phyloP scores from a whole-genome alignment of 2,113 vertebrate species.

The Abramis brama region DNA sequence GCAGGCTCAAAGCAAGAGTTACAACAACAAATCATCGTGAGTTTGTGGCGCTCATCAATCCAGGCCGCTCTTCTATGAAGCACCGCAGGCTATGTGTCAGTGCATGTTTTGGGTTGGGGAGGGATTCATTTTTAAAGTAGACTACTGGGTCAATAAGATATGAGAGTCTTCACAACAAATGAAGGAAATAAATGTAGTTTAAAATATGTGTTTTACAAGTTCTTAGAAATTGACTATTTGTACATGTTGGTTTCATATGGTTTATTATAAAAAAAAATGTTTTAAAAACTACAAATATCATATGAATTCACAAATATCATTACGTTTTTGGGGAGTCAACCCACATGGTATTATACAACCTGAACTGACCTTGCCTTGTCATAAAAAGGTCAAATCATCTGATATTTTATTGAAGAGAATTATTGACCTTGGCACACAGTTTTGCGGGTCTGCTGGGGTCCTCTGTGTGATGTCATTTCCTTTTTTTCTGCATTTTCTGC shows the following conservation, averaged over 20 bases:
- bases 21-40: background rate
- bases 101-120: background rate
- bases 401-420: background rate
- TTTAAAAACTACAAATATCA: background rate
- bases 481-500: background rate
- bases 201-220: background rate
- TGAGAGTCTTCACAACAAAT: background rate
- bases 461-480: background rate
- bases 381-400: background rate
- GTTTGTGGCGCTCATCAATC: background rate
- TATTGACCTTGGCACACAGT: background rate
- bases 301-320: background rate
- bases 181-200: background rate
- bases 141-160: background rate
- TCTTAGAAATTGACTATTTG: background rate
- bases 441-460: background rate
- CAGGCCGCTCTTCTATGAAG: background rate
- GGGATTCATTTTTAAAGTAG: background rate
- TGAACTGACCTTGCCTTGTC: background rate
- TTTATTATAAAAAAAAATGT: background rate
- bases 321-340: background rate
- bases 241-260: background rate
- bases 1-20: slow-evolving; percentile 17
- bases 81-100: background rate
- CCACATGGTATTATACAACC: background rate